These are phyloP conservation scores for Scolanthus callimorphus DNA, from an alignment of 92 coral and sea anemone genomes.

Conservation along the genomic window DNA sequence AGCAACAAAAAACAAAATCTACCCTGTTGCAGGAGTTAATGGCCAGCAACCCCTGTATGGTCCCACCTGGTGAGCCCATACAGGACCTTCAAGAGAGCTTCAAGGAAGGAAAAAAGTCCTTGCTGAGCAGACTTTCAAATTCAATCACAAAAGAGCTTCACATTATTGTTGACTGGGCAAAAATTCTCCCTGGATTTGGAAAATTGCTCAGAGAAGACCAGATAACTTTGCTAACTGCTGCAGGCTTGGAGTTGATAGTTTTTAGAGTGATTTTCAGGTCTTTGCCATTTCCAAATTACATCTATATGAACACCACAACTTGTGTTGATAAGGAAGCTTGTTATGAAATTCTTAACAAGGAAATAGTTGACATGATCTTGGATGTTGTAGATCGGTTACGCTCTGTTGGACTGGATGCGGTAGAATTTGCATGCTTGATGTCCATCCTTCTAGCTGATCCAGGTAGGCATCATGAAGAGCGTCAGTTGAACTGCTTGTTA, in stretches of 20 bases:
- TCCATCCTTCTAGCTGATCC: constrained; percentile 87
- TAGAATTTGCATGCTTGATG: constrained; percentile 93
- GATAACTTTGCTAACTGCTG: constrained; percentile 77
- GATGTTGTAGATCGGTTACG: constrained; percentile 86
- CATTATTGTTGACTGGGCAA: constrained; percentile 96
- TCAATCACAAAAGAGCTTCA: constrained; percentile 84
- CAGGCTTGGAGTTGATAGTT: constrained; percentile 91
- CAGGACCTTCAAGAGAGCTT: constrained; percentile 31
- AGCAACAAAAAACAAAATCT: constrained; percentile 29
- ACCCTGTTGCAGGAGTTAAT: constrained; percentile 62
- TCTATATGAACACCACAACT: constrained; percentile 81
- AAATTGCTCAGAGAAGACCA: constrained; percentile 70
- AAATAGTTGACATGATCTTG: constrained; percentile 84
- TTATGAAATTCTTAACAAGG: constrained; percentile 71
- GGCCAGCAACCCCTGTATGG: constrained; percentile 70
- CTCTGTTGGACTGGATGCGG: constrained; percentile 75
- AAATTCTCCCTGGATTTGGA: constrained; percentile 85
- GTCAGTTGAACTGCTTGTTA: no score
- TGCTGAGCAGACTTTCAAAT: constrained; percentile 74
- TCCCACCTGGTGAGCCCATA: constrained; percentile 89
- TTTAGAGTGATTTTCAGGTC: constrained; percentile 88
- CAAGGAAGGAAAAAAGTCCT: constrained; percentile 57
- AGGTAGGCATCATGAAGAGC: no score
- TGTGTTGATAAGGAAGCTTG: constrained; percentile 59
- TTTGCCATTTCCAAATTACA: constrained; percentile 65